These are phyloP conservation scores for Synanthedon andrenaeformis DNA, from an alignment of 2,888 invertebrate genomes.

Conservation along the genomic window DNA sequence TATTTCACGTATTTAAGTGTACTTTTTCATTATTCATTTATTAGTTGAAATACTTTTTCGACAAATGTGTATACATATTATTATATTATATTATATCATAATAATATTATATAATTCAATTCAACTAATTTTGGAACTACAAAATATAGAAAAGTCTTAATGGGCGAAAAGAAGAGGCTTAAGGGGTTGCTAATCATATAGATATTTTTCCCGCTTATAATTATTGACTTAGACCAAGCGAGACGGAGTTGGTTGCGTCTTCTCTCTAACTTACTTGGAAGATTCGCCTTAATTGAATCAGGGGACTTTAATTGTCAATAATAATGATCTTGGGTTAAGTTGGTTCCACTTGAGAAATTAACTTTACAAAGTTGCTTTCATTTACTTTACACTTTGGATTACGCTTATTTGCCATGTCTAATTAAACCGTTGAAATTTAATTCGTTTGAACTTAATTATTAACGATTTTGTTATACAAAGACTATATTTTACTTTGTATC, in stretches of 20 bases:
- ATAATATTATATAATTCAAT: no score
- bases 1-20: no score
- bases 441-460: background rate
- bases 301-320: conserved; percentile 52
- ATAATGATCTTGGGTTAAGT: conserved; percentile 47
- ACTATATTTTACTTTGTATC: no score
- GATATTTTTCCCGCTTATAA: background rate
- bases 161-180: no score
- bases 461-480: no score
- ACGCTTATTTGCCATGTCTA: conserved; percentile 7
- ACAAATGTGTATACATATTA: no score
- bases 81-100: no score
- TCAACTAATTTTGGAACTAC: no score
- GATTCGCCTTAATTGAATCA: conserved; percentile 53
- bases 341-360: conserved; percentile 38
- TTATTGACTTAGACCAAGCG: background rate
- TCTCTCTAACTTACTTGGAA: conserved; percentile 15
- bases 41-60: no score
- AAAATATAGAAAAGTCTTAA: no score
- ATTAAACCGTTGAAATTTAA: conserved; percentile 7
- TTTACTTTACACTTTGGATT: conserved; percentile 1
- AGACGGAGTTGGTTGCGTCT: conserved; percentile 5
- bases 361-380: conserved; percentile 17
- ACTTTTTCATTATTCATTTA: no score
- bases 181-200: no score